phyloP scores from a whole-genome alignment of 2,113 vertebrate species.

The Misgurnus mizolepis region DNA sequence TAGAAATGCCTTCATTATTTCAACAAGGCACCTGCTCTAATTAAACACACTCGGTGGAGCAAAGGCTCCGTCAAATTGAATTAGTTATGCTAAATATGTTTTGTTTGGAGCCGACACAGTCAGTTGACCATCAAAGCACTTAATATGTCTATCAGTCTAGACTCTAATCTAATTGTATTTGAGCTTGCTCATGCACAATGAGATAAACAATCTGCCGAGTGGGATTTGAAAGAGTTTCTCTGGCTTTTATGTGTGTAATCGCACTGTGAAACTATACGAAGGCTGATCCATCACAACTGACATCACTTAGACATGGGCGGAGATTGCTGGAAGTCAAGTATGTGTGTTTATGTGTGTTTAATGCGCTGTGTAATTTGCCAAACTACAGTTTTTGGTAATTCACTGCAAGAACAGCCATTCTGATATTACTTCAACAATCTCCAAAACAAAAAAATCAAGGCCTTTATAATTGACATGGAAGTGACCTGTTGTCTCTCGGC shows the following conservation, averaged over 20 bases:
- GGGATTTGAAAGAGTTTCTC: slow-evolving; percentile 37
- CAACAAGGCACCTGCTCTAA: slow-evolving; percentile 28
- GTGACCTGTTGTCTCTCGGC: background rate
- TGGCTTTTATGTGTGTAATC: slow-evolving; percentile 40
- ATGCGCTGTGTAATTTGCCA: slow-evolving; percentile 2
- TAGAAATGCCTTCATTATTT: slow-evolving; percentile 15
- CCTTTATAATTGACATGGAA: slow-evolving; percentile 2
- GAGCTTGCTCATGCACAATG: slow-evolving; percentile 41
- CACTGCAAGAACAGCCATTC: background rate
- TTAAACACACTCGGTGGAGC: slow-evolving; percentile 6
- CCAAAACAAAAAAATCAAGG: background rate
- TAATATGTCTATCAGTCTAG: slow-evolving; percentile 37
- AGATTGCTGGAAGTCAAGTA: slow-evolving; percentile 4
- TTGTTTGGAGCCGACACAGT: background rate
- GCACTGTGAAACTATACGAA: slow-evolving; percentile 27
- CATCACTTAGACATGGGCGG: slow-evolving; percentile 9
- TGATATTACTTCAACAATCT: background rate
- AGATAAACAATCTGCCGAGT: slow-evolving; percentile 33
- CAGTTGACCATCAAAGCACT: slow-evolving; percentile 31
- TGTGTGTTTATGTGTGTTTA: background rate
- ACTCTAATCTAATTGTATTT: slow-evolving; percentile 36
- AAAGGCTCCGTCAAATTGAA: slow-evolving; percentile 28
- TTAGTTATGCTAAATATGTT: slow-evolving; percentile 31
- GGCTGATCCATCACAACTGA: slow-evolving; percentile 16
- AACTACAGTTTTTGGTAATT: background rate